A percentile compares a stretch with the other conserved stretches of the same genome.
Conservation (phyloP, 2,888 invertebrate species). For the Sesia apiformis region DNA sequence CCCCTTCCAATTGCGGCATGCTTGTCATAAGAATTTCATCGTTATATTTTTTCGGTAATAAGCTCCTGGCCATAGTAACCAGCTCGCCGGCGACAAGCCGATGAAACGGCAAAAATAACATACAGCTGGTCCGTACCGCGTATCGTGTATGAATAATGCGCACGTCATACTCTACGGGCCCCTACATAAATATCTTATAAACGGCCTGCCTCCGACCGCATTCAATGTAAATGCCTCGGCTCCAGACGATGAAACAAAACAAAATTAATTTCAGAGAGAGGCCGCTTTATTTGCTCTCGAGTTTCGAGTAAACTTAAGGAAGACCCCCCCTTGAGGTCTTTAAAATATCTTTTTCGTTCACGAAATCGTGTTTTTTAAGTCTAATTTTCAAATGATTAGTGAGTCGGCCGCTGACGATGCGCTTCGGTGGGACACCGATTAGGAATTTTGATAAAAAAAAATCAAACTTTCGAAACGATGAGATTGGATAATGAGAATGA, state of each 20-base stretch:
- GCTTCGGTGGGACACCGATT: conserved; percentile 41
- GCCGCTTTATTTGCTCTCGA: conserved; percentile 60
- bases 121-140: conserved; percentile 52
- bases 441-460: conserved; percentile 38
- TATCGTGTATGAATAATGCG: conserved; percentile 68
- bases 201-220: conserved; percentile 65
- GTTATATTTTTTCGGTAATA: too few species aligned
- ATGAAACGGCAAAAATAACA: conserved; percentile 66
- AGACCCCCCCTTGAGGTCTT: conserved; percentile 67
- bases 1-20: too few species aligned
- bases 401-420: conserved; percentile 30
- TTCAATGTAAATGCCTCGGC: conserved; percentile 70
- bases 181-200: conserved; percentile 69
- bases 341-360: conserved; percentile 49
- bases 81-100: background rate
- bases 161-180: conserved; percentile 64
- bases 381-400: conserved; percentile 57
- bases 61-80: too few species aligned
- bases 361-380: conserved; percentile 37
- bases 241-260: conserved; percentile 72
- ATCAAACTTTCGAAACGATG: conserved; percentile 14
- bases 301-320: conserved; percentile 41
- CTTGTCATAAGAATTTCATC: too few species aligned
- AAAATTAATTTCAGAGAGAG: conserved; percentile 70
- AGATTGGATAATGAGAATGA: conserved; percentile 4